These are phyloP conservation scores for Brotula barbata DNA, from an alignment of 2,797 vertebrate species.

Conservation along the genomic window DNA sequence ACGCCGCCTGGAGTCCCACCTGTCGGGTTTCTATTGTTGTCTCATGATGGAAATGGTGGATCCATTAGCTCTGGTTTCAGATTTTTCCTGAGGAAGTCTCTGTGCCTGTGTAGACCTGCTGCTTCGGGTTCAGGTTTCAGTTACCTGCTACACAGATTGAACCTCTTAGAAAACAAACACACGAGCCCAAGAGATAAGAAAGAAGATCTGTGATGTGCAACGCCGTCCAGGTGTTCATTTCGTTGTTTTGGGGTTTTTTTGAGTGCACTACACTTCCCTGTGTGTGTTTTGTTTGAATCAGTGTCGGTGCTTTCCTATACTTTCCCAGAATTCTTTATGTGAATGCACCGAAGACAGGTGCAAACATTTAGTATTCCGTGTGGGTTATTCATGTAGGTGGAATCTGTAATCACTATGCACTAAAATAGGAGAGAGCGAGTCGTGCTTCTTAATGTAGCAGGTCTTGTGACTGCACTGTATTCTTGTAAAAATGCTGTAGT, in stretches of 20 bases:
- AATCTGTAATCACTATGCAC: constrained; percentile 17
- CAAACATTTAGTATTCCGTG: constrained; percentile 45
- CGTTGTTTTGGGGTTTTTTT: neutral
- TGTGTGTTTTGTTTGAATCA: constrained; percentile 32
- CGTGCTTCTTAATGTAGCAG: constrained; percentile 15
- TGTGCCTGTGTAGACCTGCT: constrained; percentile 68
- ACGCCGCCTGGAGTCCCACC: constrained; percentile 65
- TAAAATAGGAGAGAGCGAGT: constrained; percentile 40
- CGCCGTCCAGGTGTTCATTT: neutral
- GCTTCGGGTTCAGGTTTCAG: constrained; percentile 61
- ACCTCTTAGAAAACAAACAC: constrained; percentile 37
- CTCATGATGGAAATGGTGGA: constrained; percentile 49
- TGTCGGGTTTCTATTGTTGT: constrained; percentile 66
- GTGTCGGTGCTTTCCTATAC: constrained; percentile 33
- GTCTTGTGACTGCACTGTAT: constrained; percentile 23
- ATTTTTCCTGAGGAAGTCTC: constrained; percentile 43
- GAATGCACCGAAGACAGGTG: constrained; percentile 38
- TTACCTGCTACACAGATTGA: constrained; percentile 42
- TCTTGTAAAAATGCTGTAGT: constrained; percentile 1
- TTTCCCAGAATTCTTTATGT: constrained; percentile 56
- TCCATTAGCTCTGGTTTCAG: constrained; percentile 65
- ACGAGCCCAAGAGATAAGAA: constrained; percentile 6
- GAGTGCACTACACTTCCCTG: constrained; percentile 5
- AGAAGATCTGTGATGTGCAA: constrained; percentile 4
- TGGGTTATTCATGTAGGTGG: constrained; percentile 31